A percentile compares a stretch with the other conserved stretches of the same genome.
phyloP scores from a whole-genome alignment of 2,113 vertebrate genomes.

The Heteronetta atricapilla region DNA sequence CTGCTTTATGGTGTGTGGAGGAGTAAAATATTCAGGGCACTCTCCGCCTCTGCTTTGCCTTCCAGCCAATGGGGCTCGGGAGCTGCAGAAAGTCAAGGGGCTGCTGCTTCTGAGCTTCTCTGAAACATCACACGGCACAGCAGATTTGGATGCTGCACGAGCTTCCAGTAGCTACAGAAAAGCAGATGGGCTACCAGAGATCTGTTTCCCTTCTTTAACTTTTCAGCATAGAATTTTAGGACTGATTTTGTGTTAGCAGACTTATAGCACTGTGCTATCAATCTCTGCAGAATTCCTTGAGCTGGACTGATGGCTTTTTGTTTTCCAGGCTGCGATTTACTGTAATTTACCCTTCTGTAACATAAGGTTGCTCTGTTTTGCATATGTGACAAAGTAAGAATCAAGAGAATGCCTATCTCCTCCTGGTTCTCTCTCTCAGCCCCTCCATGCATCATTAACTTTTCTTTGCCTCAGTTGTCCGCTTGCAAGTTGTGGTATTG shows the following conservation, averaged over 20 bases:
- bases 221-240: background rate
- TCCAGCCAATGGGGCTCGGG: slow-evolving; percentile 71
- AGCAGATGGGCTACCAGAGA: background rate
- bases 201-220: background rate
- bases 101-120: background rate
- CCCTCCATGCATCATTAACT: background rate
- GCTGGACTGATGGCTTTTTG: background rate
- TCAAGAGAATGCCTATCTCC: background rate
- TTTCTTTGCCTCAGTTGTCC: background rate
- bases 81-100: background rate
- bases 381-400: background rate
- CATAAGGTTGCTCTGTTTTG: background rate
- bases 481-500: background rate
- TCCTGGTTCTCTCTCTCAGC: background rate
- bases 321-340: background rate
- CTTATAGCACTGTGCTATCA: background rate
- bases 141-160: background rate
- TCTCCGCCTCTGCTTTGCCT: slow-evolving; percentile 68
- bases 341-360: background rate
- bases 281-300: background rate
- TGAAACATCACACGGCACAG: background rate
- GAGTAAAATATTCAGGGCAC: slow-evolving; percentile 16
- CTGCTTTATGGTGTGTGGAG: slow-evolving; percentile 40
- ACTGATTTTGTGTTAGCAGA: background rate
- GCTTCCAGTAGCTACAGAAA: background rate